These are phyloP conservation scores for Diaphora mendica DNA, from an alignment of 2,888 invertebrate genomes.

Conservation along the genomic window DNA sequence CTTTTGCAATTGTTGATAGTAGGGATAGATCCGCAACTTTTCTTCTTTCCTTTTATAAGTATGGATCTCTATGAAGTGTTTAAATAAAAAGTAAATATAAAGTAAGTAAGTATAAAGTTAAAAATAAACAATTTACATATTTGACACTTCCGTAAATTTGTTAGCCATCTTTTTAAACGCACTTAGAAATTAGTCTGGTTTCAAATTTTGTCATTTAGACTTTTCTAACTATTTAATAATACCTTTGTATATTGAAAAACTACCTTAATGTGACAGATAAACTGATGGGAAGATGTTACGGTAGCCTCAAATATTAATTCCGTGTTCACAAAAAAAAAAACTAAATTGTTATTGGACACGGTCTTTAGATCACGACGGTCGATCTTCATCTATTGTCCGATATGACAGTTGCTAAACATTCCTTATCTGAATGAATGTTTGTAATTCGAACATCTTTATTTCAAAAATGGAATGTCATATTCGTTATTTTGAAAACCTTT, in stretches of 20 bases:
- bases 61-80: too few relatives aligned
- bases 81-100: too few relatives aligned
- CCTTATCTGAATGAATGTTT: constrained; percentile 59
- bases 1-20: too few relatives aligned
- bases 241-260: constrained; percentile 17
- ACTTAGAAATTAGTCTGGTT: background rate
- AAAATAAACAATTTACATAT: too few relatives aligned
- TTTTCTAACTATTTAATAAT: background rate
- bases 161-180: background rate
- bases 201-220: background rate
- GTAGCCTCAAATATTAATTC: constrained; percentile 62
- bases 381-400: constrained; percentile 64
- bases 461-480: constrained; percentile 47
- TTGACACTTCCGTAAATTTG: background rate
- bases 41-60: too few relatives aligned
- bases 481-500: constrained; percentile 28
- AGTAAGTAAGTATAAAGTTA: too few relatives aligned
- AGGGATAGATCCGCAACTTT: too few relatives aligned
- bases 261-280: constrained; percentile 45
- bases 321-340: constrained; percentile 58
- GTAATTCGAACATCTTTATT: constrained; percentile 73
- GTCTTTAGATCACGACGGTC: constrained; percentile 61
- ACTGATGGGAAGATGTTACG: constrained; percentile 45
- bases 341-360: constrained; percentile 70
- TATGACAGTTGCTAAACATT: constrained; percentile 77